Percentiles rank a stretch among this genome's conserved stretches.
phyloP scores from a whole-genome alignment of 2,113 vertebrate species.

The Scartelaos histophorus region DNA sequence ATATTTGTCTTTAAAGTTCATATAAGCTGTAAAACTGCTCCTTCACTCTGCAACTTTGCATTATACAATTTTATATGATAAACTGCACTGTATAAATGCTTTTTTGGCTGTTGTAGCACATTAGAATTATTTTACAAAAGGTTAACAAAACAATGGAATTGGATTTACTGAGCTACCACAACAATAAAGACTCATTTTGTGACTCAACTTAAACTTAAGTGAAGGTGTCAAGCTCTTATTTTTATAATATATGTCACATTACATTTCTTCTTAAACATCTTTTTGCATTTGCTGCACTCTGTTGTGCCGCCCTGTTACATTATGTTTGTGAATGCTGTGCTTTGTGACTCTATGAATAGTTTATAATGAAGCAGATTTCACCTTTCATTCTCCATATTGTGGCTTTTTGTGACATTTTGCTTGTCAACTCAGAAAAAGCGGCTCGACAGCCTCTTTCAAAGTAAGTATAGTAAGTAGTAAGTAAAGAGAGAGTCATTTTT shows the following conservation, averaged over 20 bases:
- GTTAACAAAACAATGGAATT: background rate
- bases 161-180: background rate
- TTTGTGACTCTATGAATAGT: background rate
- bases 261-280: no score
- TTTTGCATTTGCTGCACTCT: background rate
- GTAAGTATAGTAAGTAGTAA: background rate
- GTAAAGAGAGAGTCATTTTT: constrained; percentile 35
- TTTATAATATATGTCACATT: no score
- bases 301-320: background rate
- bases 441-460: constrained; percentile 9
- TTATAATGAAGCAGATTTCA: constrained; percentile 20
- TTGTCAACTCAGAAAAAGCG: constrained; percentile 1
- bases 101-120: background rate
- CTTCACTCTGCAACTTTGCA: background rate
- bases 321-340: background rate
- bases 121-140: background rate
- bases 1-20: background rate
- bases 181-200: background rate
- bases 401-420: constrained; percentile 35
- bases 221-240: no score
- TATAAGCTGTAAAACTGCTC: background rate
- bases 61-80: background rate
- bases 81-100: background rate
- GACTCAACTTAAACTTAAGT: background rate
- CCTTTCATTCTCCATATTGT: background rate